Base-by-base conservation (phyloP, 2,113 vertebrate genomes). In the Oryzias woworae region DNA sequence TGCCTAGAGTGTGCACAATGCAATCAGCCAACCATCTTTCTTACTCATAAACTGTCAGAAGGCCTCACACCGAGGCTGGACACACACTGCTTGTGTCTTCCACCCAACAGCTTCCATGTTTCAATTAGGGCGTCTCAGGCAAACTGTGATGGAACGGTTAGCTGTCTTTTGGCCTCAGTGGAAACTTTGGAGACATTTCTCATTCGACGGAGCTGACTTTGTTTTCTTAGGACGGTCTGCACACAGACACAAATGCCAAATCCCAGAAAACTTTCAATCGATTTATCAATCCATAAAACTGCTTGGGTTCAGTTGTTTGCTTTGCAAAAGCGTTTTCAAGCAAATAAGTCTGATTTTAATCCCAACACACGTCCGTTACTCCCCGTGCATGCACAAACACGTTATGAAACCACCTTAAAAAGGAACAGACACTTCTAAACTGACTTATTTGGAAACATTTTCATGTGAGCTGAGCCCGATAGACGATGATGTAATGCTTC, bases 41-140 rank as follows among this genome's bases (percentile, higher is more conserved):
- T 85, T 62, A 43, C 81, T 85, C 75, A 82, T 73, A 81, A 84
- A 81, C 70, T 81, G 81, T 85, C 85, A 80, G 71, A 78, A 73
- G 74, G 75, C 66, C 80, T 82, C 85, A 81, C 80, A 82, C 78
- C 44, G 48, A 77, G 66, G 61, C 69, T 53, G 60, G 61, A 77
- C 70, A n/a, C 46, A 50, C 64, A 64, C 54, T 14, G 20, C 68
- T 53, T 67, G 48, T 64, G 56, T 28, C 50, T 59, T 12, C 10
- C 36, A 48, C 63, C 62, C 44, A 18, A 28, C n/a, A 23, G 51
- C 53, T 66, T 44, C 64, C 2, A 6, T 52, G 46, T 53, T 53
- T 23, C 66, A 71, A 59, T 74, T 66, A 61, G 60, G 28, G 17
- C 12, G 4, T 46, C 24, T 41, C 41, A 14, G 51, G 53, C 24